Percentiles rank a stretch among this genome's conserved stretches.
Conservation (phyloP, 2,888 invertebrate species). For the Nemotelus nigrinus region DNA sequence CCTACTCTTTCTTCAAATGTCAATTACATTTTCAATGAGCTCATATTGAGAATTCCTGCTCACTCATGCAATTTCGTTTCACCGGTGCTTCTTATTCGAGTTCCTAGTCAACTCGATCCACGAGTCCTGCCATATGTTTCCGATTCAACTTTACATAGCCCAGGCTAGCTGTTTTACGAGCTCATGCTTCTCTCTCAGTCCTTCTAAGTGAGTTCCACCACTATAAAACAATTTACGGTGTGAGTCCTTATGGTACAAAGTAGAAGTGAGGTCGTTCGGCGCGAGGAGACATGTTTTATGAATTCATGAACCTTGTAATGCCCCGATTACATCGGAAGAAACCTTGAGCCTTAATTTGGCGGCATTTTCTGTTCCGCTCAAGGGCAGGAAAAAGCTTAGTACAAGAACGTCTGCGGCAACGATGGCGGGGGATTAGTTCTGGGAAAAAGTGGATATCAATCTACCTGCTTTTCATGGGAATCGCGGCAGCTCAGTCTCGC, state of each 20-base stretch:
- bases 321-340: constrained; percentile 27
- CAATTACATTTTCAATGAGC: no score
- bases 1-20: no score
- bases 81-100: no score
- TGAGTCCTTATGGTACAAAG: neutral
- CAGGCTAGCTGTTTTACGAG: constrained; percentile 7
- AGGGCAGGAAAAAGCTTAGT: constrained; percentile 18
- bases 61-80: no score
- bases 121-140: neutral
- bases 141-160: constrained; percentile 20
- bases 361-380: constrained; percentile 41
- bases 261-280: neutral
- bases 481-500: constrained; percentile 10
- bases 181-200: constrained; percentile 14
- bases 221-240: constrained; percentile 26
- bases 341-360: constrained; percentile 40
- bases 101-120: no score
- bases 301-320: constrained; percentile 30
- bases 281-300: constrained; percentile 24
- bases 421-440: no score
- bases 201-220: neutral
- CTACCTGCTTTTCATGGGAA: neutral
- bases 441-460: no score
- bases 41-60: no score
- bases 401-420: neutral